These are phyloP conservation scores for Odontophorus gujanensis DNA, from an alignment of 2,113 vertebrate species.

Conservation along the genomic window DNA sequence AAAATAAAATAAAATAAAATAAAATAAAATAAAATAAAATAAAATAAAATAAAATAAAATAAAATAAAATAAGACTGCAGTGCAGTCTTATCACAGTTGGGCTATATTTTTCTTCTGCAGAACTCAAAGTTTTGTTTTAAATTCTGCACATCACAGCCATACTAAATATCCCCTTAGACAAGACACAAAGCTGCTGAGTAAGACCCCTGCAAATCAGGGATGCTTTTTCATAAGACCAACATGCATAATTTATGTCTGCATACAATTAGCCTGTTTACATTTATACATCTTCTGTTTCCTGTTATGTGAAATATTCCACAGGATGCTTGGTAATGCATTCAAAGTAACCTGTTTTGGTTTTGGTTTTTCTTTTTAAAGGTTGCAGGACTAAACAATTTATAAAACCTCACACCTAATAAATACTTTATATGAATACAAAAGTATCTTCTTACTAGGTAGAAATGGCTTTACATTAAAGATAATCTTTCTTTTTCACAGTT, in stretches of 20 bases:
- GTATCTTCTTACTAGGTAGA: conserved; percentile 71
- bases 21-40: conserved; percentile 37
- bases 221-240: conserved; percentile 84
- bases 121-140: conserved; percentile 84
- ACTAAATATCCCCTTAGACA: conserved; percentile 85
- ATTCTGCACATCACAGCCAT: conserved; percentile 86
- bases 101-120: conserved; percentile 73
- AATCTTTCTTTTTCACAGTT: conserved; percentile 23
- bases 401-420: conserved; percentile 82
- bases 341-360: conserved; percentile 68
- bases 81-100: conserved; percentile 56
- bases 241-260: conserved; percentile 89
- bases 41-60: conserved; percentile 43
- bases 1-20: background rate
- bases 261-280: conserved; percentile 89
- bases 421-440: conserved; percentile 79
- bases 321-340: conserved; percentile 80
- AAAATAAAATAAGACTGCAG: background rate
- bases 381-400: conserved; percentile 79
- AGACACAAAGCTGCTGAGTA: conserved; percentile 84
- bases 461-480: conserved; percentile 68
- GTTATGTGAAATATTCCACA: conserved; percentile 83
- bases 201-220: conserved; percentile 83
- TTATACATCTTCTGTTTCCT: conserved; percentile 81
- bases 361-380: conserved; percentile 50